These are phyloP conservation scores for Drosophila demipolita DNA, from an alignment of 2,888 invertebrate genomes.

Conservation along the genomic window DNA sequence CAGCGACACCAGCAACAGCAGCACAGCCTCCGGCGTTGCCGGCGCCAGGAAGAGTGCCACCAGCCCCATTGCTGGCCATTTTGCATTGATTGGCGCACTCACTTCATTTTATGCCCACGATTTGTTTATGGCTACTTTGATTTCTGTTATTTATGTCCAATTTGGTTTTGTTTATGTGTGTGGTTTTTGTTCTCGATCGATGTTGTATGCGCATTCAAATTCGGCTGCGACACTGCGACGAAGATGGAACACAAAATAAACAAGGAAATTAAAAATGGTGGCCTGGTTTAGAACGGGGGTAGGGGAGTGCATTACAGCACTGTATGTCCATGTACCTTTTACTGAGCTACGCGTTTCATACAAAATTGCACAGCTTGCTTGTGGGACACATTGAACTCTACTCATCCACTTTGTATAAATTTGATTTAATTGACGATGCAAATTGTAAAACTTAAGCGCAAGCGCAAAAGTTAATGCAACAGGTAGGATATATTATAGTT, in stretches of 20 bases:
- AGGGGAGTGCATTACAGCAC: constrained; percentile 43
- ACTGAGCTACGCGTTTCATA: constrained; percentile 10
- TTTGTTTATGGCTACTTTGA: constrained; percentile 16
- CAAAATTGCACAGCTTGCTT: constrained; percentile 1
- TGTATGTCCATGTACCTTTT: constrained; percentile 29
- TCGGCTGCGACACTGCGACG: constrained; percentile 64
- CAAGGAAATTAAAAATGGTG: constrained; percentile 83
- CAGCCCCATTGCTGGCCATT: constrained; percentile 61
- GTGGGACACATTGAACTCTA: constrained; percentile 22
- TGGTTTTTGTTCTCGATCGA: constrained; percentile 19
- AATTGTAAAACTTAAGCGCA: constrained; percentile 66
- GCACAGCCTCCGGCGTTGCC: constrained; percentile 28
- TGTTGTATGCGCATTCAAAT: constrained; percentile 48
- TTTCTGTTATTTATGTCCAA: constrained; percentile 19
- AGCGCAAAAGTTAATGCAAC: constrained; percentile 64
- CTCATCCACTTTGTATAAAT: constrained; percentile 10
- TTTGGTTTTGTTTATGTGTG: constrained; percentile 24
- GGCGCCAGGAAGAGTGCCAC: constrained; percentile 30
- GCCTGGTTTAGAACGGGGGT: constrained; percentile 51
- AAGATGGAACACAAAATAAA: constrained; percentile 82
- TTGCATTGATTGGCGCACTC: constrained; percentile 36
- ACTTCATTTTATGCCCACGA: constrained; percentile 51
- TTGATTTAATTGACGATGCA: constrained; percentile 56
- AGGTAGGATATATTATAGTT: constrained; percentile 55
- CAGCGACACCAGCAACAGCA: constrained; percentile 24